These are phyloP conservation scores for Ardeotis arabs DNA, from an alignment of 2,113 vertebrate species.

Conservation along the genomic window DNA sequence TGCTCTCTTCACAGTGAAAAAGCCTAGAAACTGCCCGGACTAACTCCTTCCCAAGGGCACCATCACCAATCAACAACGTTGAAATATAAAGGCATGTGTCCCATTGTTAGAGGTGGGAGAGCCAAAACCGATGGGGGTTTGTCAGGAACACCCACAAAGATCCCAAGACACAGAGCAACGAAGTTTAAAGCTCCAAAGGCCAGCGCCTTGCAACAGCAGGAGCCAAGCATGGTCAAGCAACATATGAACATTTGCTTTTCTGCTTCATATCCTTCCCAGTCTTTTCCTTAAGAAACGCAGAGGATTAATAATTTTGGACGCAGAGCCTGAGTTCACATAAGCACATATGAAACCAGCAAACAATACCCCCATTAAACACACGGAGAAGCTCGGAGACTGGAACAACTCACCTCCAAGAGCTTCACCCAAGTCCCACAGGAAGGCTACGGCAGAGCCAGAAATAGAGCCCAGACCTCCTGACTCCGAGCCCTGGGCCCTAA, in stretches of 20 bases:
- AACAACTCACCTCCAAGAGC: slow-evolving; percentile 34
- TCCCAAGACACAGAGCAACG: slow-evolving; percentile 26
- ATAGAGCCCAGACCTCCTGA: slow-evolving; percentile 59
- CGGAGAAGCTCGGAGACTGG: neutral
- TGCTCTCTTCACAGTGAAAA: neutral
- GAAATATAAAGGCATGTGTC: neutral
- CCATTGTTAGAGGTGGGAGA: slow-evolving; percentile 39
- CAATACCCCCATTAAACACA: neutral
- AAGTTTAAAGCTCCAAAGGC: slow-evolving; percentile 36
- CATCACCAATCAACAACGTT: slow-evolving; percentile 6
- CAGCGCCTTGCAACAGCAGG: neutral
- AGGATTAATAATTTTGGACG: neutral
- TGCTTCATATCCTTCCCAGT: slow-evolving; percentile 20
- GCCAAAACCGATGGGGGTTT: neutral
- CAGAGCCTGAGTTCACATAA: neutral
- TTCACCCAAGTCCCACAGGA: slow-evolving; percentile 63
- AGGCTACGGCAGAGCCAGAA: neutral
- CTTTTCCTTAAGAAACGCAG: neutral
- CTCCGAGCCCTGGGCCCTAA: slow-evolving; percentile 38
- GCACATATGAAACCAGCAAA: neutral
- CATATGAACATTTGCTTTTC: neutral
- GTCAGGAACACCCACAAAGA: slow-evolving; percentile 62
- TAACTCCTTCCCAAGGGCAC: slow-evolving; percentile 23
- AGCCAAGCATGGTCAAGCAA: neutral
- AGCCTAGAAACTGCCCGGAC: neutral